phyloP scores from a whole-genome alignment of 2,797 vertebrate species.

The Gouania willdenowi region DNA sequence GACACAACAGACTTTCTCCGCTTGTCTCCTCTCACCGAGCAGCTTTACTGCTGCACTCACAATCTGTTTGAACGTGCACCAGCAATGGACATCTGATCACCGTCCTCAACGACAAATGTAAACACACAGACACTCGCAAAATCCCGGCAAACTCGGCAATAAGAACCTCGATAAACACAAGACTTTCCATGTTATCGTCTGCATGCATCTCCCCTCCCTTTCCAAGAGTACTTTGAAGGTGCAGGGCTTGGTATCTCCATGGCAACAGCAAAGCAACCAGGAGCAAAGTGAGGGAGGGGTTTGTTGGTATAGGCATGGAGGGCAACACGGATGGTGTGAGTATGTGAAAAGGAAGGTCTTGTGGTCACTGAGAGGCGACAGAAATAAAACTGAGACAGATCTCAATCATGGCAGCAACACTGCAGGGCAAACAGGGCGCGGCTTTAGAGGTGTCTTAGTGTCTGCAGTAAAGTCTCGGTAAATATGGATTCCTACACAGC shows the following conservation, averaged over 20 bases:
- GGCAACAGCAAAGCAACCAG: slow-evolving; percentile 70
- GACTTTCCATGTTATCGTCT: slow-evolving; percentile 23
- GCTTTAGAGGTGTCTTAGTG: slow-evolving; percentile 8
- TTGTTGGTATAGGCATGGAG: slow-evolving; percentile 25
- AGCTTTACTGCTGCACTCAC: slow-evolving; percentile 45
- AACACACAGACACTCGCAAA: slow-evolving; percentile 8
- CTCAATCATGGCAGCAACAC: slow-evolving; percentile 5
- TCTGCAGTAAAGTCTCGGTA: slow-evolving; percentile 8
- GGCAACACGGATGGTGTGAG: slow-evolving; percentile 2
- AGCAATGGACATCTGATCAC: slow-evolving; percentile 55
- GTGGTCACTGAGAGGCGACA: slow-evolving; percentile 31
- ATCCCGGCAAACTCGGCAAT: slow-evolving; percentile 36
- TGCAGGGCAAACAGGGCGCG: slow-evolving; percentile 32
- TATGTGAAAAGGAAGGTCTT: slow-evolving; percentile 4
- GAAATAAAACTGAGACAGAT: slow-evolving; percentile 51
- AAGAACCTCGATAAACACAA: slow-evolving; percentile 63
- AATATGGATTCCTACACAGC: slow-evolving; percentile 13
- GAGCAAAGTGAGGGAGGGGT: slow-evolving; percentile 40
- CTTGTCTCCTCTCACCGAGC: slow-evolving; percentile 43
- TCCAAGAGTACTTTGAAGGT: slow-evolving; percentile 77
- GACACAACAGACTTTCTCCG: slow-evolving; percentile 40
- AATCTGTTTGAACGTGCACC: slow-evolving; percentile 63
- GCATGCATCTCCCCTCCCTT: slow-evolving; percentile 57
- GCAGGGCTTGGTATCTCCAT: slow-evolving; percentile 80
- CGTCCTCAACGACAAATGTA: slow-evolving; percentile 36